Evolutionary conservation across 2,797 vertebrate species (phyloP).

Genomic region (Philypnodon macrostomus): DNA sequence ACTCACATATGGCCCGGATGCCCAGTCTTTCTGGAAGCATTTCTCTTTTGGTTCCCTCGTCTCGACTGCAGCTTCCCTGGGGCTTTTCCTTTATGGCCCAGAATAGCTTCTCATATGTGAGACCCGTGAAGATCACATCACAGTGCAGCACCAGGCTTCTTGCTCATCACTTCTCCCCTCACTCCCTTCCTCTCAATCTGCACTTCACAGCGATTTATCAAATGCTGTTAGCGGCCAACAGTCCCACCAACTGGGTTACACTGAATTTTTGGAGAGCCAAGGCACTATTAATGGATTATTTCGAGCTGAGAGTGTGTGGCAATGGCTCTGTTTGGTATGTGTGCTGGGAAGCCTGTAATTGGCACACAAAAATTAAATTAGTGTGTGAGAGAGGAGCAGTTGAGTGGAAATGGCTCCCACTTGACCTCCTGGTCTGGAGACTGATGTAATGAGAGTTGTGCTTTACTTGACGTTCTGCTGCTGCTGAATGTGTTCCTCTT

Average conservation of each 20-base stretch:
- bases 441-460: slow-evolving; percentile 31
- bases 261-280: slow-evolving; percentile 7
- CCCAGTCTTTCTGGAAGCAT: slow-evolving; percentile 26
- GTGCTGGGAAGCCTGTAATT: slow-evolving; percentile 45
- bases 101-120: slow-evolving; percentile 69
- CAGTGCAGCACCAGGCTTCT: slow-evolving; percentile 30
- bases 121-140: slow-evolving; percentile 45
- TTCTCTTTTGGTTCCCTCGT: slow-evolving; percentile 42
- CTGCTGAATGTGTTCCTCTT: slow-evolving; percentile 1
- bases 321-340: slow-evolving; percentile 6
- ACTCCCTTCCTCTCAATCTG: slow-evolving; percentile 18
- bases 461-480: slow-evolving; percentile 7
- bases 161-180: slow-evolving; percentile 31
- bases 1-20: slow-evolving; percentile 22
- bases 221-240: slow-evolving; percentile 13
- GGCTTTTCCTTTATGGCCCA: slow-evolving; percentile 56
- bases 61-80: slow-evolving; percentile 52
- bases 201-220: slow-evolving; percentile 16
- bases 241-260: slow-evolving; percentile 14
- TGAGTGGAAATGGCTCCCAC: slow-evolving; percentile 46
- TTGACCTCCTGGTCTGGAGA: slow-evolving; percentile 39
- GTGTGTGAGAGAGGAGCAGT: slow-evolving; percentile 26
- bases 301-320: slow-evolving; percentile 7
- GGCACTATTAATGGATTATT: slow-evolving; percentile 12
- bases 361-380: slow-evolving; percentile 51